Evolutionary conservation across 2,888 invertebrate genomes (phyloP).

Genomic region (Lampropteryx suffumata): DNA sequence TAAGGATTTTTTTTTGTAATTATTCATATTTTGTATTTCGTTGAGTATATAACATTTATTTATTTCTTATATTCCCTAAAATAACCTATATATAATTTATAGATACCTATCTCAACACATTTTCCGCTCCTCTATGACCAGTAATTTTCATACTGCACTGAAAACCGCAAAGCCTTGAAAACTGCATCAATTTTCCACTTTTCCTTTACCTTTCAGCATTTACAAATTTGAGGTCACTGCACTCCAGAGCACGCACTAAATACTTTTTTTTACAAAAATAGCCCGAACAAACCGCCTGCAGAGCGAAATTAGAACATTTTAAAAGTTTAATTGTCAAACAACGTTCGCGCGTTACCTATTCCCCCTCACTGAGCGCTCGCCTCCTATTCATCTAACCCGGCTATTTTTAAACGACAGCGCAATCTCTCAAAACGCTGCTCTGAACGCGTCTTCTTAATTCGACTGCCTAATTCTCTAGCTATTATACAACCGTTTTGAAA

Average conservation of each 20-base stretch:
- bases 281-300: constrained; percentile 49
- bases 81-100: no score
- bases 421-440: constrained; percentile 14
- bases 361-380: constrained; percentile 39
- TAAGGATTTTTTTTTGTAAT: no score
- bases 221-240: constrained; percentile 61
- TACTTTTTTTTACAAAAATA: constrained; percentile 57
- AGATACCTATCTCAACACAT: neutral
- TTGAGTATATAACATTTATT: no score
- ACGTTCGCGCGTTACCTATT: constrained; percentile 58
- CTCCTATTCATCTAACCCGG: constrained; percentile 47
- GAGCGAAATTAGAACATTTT: constrained; percentile 45
- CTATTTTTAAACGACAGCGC: constrained; percentile 39
- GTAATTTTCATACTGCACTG: constrained; percentile 12
- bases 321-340: constrained; percentile 37
- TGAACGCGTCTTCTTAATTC: constrained; percentile 16
- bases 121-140: constrained; percentile 10
- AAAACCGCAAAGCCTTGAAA: constrained; percentile 13
- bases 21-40: no score
- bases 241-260: constrained; percentile 54
- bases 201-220: constrained; percentile 36
- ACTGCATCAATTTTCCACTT: constrained; percentile 35
- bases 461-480: constrained; percentile 21
- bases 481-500: constrained; percentile 20
- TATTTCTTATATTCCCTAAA: no score